phyloP scores from a whole-genome alignment of 53 echinoderm and acorn worm genomes.

The Echinometra lucunter region DNA sequence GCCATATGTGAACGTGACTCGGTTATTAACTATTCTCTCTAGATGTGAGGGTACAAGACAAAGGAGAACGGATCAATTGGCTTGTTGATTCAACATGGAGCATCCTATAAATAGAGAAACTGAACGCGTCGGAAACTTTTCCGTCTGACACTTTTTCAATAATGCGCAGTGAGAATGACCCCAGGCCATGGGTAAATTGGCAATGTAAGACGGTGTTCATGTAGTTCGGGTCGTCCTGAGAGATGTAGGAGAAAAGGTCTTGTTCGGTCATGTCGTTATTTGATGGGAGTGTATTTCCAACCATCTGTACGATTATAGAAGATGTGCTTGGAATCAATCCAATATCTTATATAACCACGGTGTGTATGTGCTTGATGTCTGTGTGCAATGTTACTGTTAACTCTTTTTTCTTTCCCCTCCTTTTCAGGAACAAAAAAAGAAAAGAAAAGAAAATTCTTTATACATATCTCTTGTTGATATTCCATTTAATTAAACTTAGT shows the following conservation, averaged over 20 bases:
- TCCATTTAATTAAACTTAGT: no score
- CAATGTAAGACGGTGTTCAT: not conserved
- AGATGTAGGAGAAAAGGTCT: not conserved
- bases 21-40: not conserved
- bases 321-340: not conserved
- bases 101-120: slow-evolving; percentile 35
- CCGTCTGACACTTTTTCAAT: slow-evolving; percentile 50
- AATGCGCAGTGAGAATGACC: not conserved
- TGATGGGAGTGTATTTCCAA: not conserved
- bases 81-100: not conserved
- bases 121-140: not conserved
- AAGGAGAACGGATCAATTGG: slow-evolving; percentile 44
- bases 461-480: no score
- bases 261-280: not conserved
- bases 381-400: no score
- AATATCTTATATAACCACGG: not conserved
- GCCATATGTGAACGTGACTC: not conserved
- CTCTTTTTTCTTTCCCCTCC: no score
- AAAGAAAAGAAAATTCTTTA: no score
- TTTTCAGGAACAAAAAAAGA: no score
- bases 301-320: not conserved
- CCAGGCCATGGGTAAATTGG: not conserved
- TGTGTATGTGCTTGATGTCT: no score
- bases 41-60: not conserved
- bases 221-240: not conserved